A percentile compares a stretch with the other conserved stretches of the same genome.
Evolutionary conservation across 2,113 vertebrate species (phyloP).

Genomic region (Gobiocypris rarus): DNA sequence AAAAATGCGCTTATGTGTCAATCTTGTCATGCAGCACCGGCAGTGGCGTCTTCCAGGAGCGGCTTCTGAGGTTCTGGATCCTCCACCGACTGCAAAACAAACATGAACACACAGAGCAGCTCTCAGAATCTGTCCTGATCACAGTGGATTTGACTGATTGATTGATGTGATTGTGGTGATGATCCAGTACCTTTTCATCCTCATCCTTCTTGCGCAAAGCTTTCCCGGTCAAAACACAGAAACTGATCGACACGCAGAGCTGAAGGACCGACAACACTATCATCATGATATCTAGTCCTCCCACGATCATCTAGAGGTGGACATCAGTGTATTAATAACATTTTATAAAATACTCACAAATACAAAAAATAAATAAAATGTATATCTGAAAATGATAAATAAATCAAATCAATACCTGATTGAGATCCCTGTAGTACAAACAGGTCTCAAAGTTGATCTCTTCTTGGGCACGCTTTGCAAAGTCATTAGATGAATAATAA

Average conservation of each 20-base stretch:
- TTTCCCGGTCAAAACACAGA: conserved; percentile 61
- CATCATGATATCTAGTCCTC: conserved; percentile 56
- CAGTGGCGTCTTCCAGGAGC: conserved; percentile 59
- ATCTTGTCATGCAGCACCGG: conserved; percentile 28
- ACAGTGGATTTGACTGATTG: background rate
- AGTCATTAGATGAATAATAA: background rate
- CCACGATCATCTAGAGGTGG: conserved; percentile 35
- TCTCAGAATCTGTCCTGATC: background rate
- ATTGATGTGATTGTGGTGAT: background rate
- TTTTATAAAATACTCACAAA: background rate
- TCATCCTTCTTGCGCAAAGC: conserved; percentile 48
- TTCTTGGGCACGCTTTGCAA: background rate
- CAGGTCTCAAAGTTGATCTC: background rate
- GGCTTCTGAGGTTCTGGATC: conserved; percentile 59
- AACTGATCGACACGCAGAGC: conserved; percentile 65
- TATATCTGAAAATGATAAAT: background rate
- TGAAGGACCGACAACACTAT: conserved; percentile 63
- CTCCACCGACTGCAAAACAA: too few relatives aligned
- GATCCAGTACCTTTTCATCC: conserved; percentile 10
- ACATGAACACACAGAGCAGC: background rate
- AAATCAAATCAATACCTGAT: background rate
- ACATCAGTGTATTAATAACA: background rate
- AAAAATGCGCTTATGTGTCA: too few relatives aligned
- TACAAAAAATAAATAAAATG: too few relatives aligned
- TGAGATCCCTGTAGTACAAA: background rate